Evolutionary conservation across 2,888 invertebrate species (phyloP), one percentile per base, ranked within the genome.

Genomic region (Drosophila glabriapex): DNA sequence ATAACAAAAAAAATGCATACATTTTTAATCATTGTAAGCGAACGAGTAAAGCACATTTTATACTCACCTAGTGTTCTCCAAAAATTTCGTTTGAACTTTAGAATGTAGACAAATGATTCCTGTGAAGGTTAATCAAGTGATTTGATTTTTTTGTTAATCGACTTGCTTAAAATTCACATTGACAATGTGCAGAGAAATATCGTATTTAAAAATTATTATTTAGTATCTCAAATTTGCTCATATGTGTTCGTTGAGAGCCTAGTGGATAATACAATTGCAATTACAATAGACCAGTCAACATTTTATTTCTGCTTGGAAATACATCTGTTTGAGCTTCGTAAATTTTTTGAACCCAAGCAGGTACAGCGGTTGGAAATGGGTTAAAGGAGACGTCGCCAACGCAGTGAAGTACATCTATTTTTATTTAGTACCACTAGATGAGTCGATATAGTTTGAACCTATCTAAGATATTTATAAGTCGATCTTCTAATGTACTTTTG

Each of bases 31-130:
- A 2, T 41, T 41, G 4, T n/a, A n/a, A 41, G n/a, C 10, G 0
- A 41, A 2, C 41, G 41, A 41, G 1, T n/a, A 41, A 41, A 2
- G 10, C 4, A 4, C 41, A n/a, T 41, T 41, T n/a, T 41, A n/a
- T 41, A 41, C 10, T 41, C 5, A 41, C 2, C 5, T n/a, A n/a
- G 4, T 41, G n/a, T n/a, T n/a, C 41, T n/a, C 19, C 9, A 9
- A 39, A 19, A 19, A 4, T 4, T 19, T 1, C 0, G n/a, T 10
- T n/a, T 41, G 0, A n/a, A 0, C 10, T 41, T 10, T 10, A 10
- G n/a, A 41, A n/a, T 10, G n/a, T 10, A 10, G 4, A 1, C 1
- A 4, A 41, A n/a, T 12, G 4, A 10, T 41, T 41, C 10, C 10
- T n/a, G n/a, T 37, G 16, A 16, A 37, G 16, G 5, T 5, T 3